Evolutionary conservation across 2,888 invertebrate genomes (phyloP).

Genomic region (Apodemia mormo): DNA sequence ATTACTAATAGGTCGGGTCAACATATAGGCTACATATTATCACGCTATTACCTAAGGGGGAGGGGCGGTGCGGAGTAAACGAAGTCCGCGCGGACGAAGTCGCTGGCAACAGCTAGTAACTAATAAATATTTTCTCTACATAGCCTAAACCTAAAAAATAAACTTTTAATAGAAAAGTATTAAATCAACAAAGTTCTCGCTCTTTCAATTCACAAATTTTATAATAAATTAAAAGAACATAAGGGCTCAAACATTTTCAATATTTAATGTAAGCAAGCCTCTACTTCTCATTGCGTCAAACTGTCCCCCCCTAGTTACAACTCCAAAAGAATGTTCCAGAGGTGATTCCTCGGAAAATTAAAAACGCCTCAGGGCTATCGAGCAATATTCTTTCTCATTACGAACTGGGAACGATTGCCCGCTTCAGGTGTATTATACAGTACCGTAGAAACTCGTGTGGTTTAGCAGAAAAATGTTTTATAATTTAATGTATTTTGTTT

Average conservation of each 20-base stretch:
- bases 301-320: constrained; percentile 41
- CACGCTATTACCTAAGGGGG: too few species aligned
- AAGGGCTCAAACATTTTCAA: constrained; percentile 9
- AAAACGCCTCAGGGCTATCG: constrained; percentile 76
- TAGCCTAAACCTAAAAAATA: background rate
- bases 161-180: background rate
- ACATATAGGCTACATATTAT: too few species aligned
- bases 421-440: constrained; percentile 58
- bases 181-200: background rate
- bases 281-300: constrained; percentile 25
- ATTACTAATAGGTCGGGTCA: too few species aligned
- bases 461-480: constrained; percentile 36
- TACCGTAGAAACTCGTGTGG: constrained; percentile 27
- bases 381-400: constrained; percentile 71
- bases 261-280: constrained; percentile 12
- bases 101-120: too few species aligned
- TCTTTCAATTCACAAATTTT: background rate
- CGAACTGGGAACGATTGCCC: constrained; percentile 56
- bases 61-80: too few species aligned
- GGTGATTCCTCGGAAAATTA: constrained; percentile 78
- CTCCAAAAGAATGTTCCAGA: constrained; percentile 50
- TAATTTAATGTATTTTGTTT: background rate
- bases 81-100: too few species aligned
- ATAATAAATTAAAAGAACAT: background rate
- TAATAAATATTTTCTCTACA: too few species aligned